Conservation (phyloP, 2,113 vertebrate genomes). For the Hippocampus zosterae region DNA sequence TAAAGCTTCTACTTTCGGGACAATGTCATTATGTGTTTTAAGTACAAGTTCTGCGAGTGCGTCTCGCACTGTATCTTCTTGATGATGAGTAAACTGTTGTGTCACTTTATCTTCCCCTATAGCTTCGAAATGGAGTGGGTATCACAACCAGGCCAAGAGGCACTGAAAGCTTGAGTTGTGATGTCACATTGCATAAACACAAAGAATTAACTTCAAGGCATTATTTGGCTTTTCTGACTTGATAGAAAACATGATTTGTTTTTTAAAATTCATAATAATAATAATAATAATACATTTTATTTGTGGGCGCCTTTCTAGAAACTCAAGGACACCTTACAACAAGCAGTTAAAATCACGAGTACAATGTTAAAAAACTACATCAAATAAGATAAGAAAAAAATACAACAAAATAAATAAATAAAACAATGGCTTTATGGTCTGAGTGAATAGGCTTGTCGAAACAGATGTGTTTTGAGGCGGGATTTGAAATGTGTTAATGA, state of each 20-base stretch:
- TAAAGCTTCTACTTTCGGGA: neutral
- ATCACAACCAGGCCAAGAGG: constrained; percentile 12
- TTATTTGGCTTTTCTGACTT: neutral
- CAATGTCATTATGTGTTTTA: neutral
- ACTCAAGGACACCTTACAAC: too few species aligned
- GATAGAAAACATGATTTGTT: neutral
- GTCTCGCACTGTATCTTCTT: neutral
- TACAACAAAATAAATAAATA: too few species aligned
- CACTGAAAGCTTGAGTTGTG: constrained; percentile 17
- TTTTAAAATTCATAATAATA: too few species aligned
- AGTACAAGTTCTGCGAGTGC: neutral
- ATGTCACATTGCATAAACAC: constrained; percentile 42
- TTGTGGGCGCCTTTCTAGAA: too few species aligned
- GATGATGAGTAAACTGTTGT: neutral
- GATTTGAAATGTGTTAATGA: too few species aligned
- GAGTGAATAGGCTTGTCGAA: too few species aligned
- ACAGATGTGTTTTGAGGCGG: too few species aligned
- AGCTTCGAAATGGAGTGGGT: constrained; percentile 3
- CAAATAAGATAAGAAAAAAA: too few species aligned
- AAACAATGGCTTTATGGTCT: too few species aligned
- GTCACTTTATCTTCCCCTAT: constrained; percentile 6
- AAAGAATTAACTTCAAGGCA: neutral
- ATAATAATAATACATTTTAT: too few species aligned
- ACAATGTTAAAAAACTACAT: too few species aligned
- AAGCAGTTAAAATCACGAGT: too few species aligned